phyloP scores from a whole-genome alignment of 2,797 vertebrate species.

The Menidia menidia region DNA sequence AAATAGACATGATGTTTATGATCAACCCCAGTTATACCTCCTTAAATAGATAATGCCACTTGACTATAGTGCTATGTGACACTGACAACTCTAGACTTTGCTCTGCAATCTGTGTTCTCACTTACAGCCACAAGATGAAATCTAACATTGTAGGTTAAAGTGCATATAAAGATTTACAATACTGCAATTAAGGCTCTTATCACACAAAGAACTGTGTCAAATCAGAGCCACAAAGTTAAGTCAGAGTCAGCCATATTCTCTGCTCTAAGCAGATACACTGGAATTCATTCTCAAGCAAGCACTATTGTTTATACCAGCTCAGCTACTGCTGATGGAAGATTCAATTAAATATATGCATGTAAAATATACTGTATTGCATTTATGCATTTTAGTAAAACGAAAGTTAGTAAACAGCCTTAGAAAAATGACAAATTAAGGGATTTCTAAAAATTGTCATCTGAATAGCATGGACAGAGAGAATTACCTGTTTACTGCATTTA shows the following conservation, averaged over 20 bases:
- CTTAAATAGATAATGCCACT: neutral
- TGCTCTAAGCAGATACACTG: neutral
- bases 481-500: no score
- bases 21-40: no score
- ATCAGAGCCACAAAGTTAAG: constrained; percentile 19
- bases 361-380: neutral
- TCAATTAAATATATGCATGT: neutral
- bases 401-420: no score
- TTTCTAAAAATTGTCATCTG: no score
- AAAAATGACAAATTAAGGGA: no score
- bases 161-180: constrained; percentile 43
- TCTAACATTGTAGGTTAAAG: neutral
- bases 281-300: neutral
- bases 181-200: constrained; percentile 51
- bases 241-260: constrained; percentile 24
- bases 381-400: no score
- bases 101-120: neutral
- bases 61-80: neutral
- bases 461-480: no score
- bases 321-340: neutral
- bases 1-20: no score
- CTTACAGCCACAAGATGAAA: neutral
- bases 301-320: neutral
- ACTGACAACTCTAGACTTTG: constrained; percentile 30
- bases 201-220: constrained; percentile 33